A percentile compares a stretch with the other conserved stretches of the same genome.
phyloP scores from a whole-genome alignment of 2,113 vertebrate genomes.

The Neolamprologus sp. region DNA sequence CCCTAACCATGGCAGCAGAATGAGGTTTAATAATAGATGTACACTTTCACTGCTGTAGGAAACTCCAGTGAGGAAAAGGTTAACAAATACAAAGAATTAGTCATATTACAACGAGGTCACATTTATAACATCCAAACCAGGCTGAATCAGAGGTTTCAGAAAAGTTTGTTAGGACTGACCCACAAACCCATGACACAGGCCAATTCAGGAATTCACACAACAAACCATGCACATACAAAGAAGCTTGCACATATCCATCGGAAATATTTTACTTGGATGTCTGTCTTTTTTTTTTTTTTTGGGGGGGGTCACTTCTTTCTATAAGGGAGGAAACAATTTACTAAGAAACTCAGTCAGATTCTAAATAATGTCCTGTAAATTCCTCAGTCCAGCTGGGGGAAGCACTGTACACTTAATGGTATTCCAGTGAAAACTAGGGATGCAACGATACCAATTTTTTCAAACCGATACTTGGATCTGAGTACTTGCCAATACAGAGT shows the following conservation, averaged over 20 bases:
- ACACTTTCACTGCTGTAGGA: neutral
- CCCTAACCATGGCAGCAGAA: neutral
- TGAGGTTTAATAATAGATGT: neutral
- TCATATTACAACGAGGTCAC: neutral
- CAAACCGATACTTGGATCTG: no score
- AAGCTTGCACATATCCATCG: neutral
- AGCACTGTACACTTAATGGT: neutral
- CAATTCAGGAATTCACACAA: neutral
- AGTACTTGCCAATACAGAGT: no score
- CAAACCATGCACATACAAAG: neutral
- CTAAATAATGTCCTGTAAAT: neutral
- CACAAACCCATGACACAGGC: neutral
- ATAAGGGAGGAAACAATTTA: neutral
- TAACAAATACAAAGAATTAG: neutral
- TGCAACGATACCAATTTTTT: no score
- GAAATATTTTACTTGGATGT: neutral
- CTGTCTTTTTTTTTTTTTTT: rapidly evolving
- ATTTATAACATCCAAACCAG: neutral
- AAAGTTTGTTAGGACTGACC: neutral
- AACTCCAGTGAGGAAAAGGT: neutral
- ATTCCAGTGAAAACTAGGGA: neutral
- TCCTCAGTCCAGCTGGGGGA: neutral
- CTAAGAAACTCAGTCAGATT: neutral
- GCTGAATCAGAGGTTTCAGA: neutral
- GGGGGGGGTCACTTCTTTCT: neutral